Evolutionary conservation across 1,140 invertebrate genomes (phyloP), one percentile per base, ranked within the genome.

Genomic region (Bombus turneri): DNA sequence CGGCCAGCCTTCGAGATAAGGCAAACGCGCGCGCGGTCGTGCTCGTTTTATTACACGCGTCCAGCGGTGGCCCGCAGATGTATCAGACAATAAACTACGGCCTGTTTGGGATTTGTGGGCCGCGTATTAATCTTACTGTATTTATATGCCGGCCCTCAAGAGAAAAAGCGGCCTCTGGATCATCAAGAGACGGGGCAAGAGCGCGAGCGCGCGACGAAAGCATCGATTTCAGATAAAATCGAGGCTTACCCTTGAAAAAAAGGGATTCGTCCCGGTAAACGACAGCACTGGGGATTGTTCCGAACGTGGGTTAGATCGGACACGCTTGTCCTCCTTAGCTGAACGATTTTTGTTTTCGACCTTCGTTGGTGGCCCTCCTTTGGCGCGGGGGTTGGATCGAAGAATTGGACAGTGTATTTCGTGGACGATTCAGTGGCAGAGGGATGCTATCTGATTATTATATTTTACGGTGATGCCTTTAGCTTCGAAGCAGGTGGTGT

Each of bases 81-180:
- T 91, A 91, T 91, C 90, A 72, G 85, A 91, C 91, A 81, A 92
- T 92, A 93, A 92, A 91, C 89, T 92, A 88, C 78, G 68, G 84
- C 87, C 87, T 85, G 87, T 90, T 93, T 91, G 86, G 91, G 93
- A 93, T 94, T 94, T 93, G 92, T 92, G 91, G 71, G 88, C 83
- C 86, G 91, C 87, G 91, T 93, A 95, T 95, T 94, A 94, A 95
- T 94, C 93, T 92, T 92, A 84, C 71, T 81, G 87, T 94, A 93
- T 94, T 93, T 94, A 89, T 90, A 82, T 87, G 75, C 25, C 66
- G 77, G 73, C 37, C 34, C 64, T 37, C 43, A 18, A 25, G 64
- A 81, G 66, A 87, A 88, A 87, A 87, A 87, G 80, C 76, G n/a
- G 59, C 62, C 25, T 4, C 68, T 22, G 57, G 79, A 81, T 81